A percentile compares a stretch with the other conserved stretches of the same genome.
phyloP scores from a whole-genome alignment of 2,888 invertebrate genomes.

The Eupeodes latifasciatus region DNA sequence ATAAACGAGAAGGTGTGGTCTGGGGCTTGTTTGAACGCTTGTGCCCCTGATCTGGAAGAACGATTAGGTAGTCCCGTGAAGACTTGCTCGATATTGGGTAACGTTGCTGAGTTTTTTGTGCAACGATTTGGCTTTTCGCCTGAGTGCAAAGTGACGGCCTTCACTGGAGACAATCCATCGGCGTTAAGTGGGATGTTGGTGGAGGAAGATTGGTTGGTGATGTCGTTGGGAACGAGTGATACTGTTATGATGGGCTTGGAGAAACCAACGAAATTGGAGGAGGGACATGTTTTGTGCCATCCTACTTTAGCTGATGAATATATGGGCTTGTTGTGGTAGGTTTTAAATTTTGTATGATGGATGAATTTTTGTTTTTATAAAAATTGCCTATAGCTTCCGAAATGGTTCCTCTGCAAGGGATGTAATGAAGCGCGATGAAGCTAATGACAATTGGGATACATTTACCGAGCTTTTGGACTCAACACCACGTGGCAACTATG shows the following conservation, averaged over 20 bases:
- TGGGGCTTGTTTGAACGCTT: constrained; percentile 89
- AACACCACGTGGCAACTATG: constrained; percentile 96
- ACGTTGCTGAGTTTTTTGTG: constrained; percentile 91
- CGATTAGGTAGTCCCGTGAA: constrained; percentile 92
- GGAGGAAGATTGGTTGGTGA: constrained; percentile 91
- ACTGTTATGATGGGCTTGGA: constrained; percentile 92
- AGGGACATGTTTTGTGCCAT: constrained; percentile 95
- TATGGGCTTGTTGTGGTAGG: constrained; percentile 95
- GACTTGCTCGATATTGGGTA: constrained; percentile 89
- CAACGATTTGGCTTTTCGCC: constrained; percentile 93
- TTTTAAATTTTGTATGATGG: not conserved
- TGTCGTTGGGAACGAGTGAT: constrained; percentile 97
- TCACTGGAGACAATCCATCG: constrained; percentile 98
- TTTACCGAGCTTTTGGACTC: constrained; percentile 92
- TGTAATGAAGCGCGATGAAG: constrained; percentile 89
- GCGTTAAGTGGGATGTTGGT: constrained; percentile 93
- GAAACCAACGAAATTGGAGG: constrained; percentile 88
- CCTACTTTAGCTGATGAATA: constrained; percentile 91
- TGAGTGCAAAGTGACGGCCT: constrained; percentile 92
- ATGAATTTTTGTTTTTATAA: not conserved
- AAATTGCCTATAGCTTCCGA: constrained; percentile 87
- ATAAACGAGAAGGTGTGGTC: constrained; percentile 92
- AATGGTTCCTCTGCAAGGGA: constrained; percentile 97
- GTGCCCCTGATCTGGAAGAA: constrained; percentile 89
- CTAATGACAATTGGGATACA: constrained; percentile 92